Conservation (phyloP, 2,888 invertebrate genomes). For the Ormyrus labotus region DNA sequence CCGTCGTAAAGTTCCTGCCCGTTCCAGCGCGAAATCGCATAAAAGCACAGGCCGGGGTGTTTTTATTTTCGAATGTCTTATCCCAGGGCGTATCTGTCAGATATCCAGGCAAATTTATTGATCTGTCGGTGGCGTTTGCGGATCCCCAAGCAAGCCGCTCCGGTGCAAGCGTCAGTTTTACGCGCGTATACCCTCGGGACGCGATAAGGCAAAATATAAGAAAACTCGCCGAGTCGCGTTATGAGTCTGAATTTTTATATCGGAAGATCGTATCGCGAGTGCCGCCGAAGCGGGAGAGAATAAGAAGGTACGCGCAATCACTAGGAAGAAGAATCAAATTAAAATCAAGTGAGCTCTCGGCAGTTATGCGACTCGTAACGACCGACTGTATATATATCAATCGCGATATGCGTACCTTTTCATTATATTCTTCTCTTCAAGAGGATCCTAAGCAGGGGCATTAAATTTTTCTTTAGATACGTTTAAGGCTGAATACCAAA, state of each 20-base stretch:
- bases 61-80: slow-evolving; percentile 57
- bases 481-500: not conserved
- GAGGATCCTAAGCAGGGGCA: not conserved
- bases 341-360: slow-evolving; percentile 48
- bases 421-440: slow-evolving; percentile 26
- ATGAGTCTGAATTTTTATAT: slow-evolving; percentile 73
- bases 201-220: slow-evolving; percentile 68
- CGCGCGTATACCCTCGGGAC: slow-evolving; percentile 66
- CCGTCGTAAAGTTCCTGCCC: slow-evolving; percentile 41
- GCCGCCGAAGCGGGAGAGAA: slow-evolving; percentile 21
- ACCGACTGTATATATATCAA: slow-evolving; percentile 31
- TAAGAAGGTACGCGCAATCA: slow-evolving; percentile 47
- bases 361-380: slow-evolving; percentile 44
- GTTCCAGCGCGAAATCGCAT: slow-evolving; percentile 31
- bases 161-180: slow-evolving; percentile 67
- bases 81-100: slow-evolving; percentile 61
- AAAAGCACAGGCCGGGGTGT: slow-evolving; percentile 42
- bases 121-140: slow-evolving; percentile 66
- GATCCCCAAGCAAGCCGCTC: slow-evolving; percentile 33
- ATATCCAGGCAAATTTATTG: slow-evolving; percentile 73
- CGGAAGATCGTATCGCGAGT: slow-evolving; percentile 55
- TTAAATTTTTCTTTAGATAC: not conserved
- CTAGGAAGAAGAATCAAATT: slow-evolving; percentile 62
- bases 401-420: slow-evolving; percentile 38
- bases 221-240: slow-evolving; percentile 65